Base-by-base conservation (phyloP, 2,113 vertebrate species). In the Spermophilus dauricus region DNA sequence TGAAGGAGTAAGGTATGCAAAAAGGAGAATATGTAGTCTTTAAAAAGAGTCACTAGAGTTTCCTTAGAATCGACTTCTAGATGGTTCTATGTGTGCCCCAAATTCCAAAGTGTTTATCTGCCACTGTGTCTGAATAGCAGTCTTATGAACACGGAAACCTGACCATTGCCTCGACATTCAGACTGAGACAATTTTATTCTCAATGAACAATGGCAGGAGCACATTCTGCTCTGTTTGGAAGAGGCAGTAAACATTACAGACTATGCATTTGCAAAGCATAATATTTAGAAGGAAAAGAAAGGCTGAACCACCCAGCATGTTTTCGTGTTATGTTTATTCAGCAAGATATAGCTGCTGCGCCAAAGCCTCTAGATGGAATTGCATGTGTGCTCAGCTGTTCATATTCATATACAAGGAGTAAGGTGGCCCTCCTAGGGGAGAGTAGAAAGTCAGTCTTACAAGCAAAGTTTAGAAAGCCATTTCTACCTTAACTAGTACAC, bases 221-320 rank as follows among this genome's bases (percentile, higher is more conserved):
- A 89, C 28, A 51, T 30, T 30, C 12, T 67, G 78, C 39, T 92
- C 37, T 80, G 45, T 93, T 97, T 83, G n/a, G 72, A 89, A 93
- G 87, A 90, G 39, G 70, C 69, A 85, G 78, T 76, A 73, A 77
- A 72, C 76, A 87, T 94, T 91, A 67, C 42, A 89, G 51, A 86
- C 56, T 77, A 12, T 85, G 53, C 61, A 56, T 48, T 96, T 86
- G 16, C 28, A 95, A 97, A 97, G 39, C 86, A 69, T 14, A 51
- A 4, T 89, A 67, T 92, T 95, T 92, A 91, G 76, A 95, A 92
- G 84, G n/a, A 85, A 93, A 91, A 83, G 61, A 89, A 89, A 89
- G 61, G 48, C 81, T 88, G 61, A 84, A 63, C 45, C 70, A 76
- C 70, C 39, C 72, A 89, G 89, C 65, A 97, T 91, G 75, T 77